phyloP scores from a whole-genome alignment of 2,888 invertebrate species.

The Blera fallax region DNA sequence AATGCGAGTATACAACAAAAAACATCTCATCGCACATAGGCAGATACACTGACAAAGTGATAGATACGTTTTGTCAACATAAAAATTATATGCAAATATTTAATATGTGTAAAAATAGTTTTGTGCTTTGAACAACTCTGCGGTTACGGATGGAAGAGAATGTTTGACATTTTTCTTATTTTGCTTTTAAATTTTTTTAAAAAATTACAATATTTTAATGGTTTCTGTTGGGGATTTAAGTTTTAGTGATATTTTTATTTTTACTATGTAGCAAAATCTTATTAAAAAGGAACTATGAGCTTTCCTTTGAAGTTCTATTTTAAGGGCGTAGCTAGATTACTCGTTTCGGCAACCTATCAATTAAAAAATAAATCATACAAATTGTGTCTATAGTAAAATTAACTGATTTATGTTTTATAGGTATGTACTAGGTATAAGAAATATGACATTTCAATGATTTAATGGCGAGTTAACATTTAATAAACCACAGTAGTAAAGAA shows the following conservation, averaged over 20 bases:
- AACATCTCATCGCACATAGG: neutral
- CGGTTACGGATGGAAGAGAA: neutral
- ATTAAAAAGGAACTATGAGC: neutral
- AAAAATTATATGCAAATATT: slow-evolving; percentile 8
- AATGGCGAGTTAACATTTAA: too few species aligned
- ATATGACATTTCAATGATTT: too few species aligned
- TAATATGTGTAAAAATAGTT: slow-evolving; percentile 22
- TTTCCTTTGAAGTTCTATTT: neutral
- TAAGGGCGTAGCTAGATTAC: neutral
- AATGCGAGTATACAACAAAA: neutral
- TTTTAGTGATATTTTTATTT: too few species aligned
- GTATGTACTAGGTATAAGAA: too few species aligned
- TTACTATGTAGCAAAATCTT: neutral
- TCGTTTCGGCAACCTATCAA: too few species aligned
- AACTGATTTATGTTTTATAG: too few species aligned
- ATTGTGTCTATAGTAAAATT: too few species aligned
- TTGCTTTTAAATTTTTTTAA: neutral
- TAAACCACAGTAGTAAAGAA: too few species aligned
- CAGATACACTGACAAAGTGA: neutral
- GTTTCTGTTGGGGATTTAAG: neutral
- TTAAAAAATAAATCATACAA: too few species aligned
- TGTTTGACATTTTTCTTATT: neutral
- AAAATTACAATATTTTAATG: neutral
- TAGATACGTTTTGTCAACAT: slow-evolving; percentile 7
- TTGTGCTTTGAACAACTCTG: neutral